Conservation (phyloP, 2,113 vertebrate genomes). For the Trogon surrucura region DNA sequence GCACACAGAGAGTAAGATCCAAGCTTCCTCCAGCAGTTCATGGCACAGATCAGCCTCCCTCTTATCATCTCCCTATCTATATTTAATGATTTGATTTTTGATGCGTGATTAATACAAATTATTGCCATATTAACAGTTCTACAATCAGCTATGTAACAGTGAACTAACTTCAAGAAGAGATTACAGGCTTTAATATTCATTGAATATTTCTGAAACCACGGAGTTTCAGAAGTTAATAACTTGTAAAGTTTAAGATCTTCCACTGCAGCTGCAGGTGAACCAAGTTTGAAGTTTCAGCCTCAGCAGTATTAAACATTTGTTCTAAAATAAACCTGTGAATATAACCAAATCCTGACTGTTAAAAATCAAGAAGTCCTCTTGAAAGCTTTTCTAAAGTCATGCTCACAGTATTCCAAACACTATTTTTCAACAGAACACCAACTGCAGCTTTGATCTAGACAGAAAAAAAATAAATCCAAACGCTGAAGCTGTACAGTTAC, state of each 20-base stretch:
- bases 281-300: slow-evolving; percentile 17
- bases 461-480: not conserved
- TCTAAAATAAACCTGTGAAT: slow-evolving; percentile 36
- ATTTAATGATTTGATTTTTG: not conserved
- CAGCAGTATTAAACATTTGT: not conserved
- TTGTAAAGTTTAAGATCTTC: not conserved
- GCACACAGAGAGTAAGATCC: not conserved
- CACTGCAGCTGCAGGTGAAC: slow-evolving; percentile 3
- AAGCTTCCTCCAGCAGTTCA: not conserved
- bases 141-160: not conserved
- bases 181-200: not conserved
- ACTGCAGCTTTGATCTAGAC: not conserved
- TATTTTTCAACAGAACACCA: not conserved
- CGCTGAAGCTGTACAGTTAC: not conserved
- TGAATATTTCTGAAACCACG: slow-evolving; percentile 4
- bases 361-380: not conserved
- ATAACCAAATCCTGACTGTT: not conserved
- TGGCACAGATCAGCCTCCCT: not conserved
- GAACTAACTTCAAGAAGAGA: not conserved
- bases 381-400: not conserved
- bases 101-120: not conserved
- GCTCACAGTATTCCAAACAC: not conserved
- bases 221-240: not conserved
- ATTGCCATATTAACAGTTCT: not conserved
- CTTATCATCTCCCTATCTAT: not conserved